Percentiles rank a stretch among this genome's conserved stretches.
Evolutionary conservation across 2,113 vertebrate genomes (phyloP).

Genomic region (Emberiza fucata): DNA sequence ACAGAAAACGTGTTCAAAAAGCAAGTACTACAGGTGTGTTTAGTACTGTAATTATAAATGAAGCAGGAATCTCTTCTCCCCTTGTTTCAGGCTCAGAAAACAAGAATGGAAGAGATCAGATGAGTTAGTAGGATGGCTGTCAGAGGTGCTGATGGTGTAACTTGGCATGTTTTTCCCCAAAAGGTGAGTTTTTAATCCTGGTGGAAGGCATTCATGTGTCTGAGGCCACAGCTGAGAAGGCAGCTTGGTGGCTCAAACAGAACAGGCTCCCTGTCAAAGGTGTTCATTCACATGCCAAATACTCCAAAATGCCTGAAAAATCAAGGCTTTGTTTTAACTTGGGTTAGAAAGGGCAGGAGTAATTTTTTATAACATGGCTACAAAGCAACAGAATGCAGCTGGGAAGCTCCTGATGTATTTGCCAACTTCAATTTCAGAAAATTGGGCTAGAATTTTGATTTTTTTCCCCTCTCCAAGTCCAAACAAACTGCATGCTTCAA

Average conservation of each 20-base stretch:
- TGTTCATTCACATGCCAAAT: neutral
- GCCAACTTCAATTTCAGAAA: neutral
- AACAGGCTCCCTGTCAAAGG: neutral
- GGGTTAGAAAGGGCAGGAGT: neutral
- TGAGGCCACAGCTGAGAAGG: neutral
- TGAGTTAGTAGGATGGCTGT: neutral
- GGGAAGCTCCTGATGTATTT: neutral
- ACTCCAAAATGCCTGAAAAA: neutral
- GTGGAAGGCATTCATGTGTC: neutral
- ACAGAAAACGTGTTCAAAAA: neutral
- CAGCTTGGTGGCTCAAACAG: neutral
- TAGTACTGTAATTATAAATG: neutral
- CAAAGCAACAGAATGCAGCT: neutral
- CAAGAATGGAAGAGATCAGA: neutral
- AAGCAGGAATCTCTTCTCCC: neutral
- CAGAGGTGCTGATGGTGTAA: neutral
- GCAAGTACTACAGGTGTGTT: neutral
- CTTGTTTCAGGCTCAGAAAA: neutral
- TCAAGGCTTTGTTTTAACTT: neutral
- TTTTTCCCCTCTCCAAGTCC: neutral
- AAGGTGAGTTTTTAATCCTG: neutral
- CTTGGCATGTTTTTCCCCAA: neutral
- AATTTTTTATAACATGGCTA: neutral
- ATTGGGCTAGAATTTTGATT: neutral
- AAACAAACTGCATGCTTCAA: neutral